These are phyloP conservation scores for Conomelus anceps DNA, from an alignment of 2,888 invertebrate genomes.

Conservation along the genomic window DNA sequence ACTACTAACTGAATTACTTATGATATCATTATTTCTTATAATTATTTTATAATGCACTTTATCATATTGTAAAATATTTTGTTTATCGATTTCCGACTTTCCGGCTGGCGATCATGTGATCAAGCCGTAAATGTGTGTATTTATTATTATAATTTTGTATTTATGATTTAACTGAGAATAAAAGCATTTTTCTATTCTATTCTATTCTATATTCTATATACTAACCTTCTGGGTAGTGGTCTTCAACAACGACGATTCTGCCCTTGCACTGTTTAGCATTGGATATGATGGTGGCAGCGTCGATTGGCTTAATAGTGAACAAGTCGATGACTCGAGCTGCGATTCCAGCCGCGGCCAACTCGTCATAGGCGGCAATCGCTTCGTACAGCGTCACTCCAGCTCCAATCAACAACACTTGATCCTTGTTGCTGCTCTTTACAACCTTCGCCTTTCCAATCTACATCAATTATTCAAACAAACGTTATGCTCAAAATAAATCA, in stretches of 20 bases:
- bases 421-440: constrained; percentile 64
- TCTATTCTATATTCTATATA: too few species aligned
- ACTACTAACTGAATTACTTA: too few species aligned
- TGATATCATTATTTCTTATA: too few species aligned
- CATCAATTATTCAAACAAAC: constrained; percentile 24
- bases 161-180: too few species aligned
- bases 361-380: constrained; percentile 74
- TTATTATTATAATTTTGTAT: too few species aligned
- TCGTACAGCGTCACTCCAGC: constrained; percentile 92
- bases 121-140: too few species aligned
- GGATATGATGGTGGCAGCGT: constrained; percentile 63
- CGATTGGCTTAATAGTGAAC: constrained; percentile 94
- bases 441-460: constrained; percentile 72
- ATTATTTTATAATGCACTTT: too few species aligned
- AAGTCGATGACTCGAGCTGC: constrained; percentile 83
- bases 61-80: too few species aligned
- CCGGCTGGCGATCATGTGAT: too few species aligned
- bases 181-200: constrained; percentile 8
- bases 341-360: constrained; percentile 62
- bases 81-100: too few species aligned
- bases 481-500: neutral
- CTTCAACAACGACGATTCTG: constrained; percentile 86
- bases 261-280: constrained; percentile 76
- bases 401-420: constrained; percentile 81
- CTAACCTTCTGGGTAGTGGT: constrained; percentile 87